These are phyloP conservation scores for Beris chalybata DNA, from an alignment of 2,888 invertebrate genomes.

Conservation along the genomic window DNA sequence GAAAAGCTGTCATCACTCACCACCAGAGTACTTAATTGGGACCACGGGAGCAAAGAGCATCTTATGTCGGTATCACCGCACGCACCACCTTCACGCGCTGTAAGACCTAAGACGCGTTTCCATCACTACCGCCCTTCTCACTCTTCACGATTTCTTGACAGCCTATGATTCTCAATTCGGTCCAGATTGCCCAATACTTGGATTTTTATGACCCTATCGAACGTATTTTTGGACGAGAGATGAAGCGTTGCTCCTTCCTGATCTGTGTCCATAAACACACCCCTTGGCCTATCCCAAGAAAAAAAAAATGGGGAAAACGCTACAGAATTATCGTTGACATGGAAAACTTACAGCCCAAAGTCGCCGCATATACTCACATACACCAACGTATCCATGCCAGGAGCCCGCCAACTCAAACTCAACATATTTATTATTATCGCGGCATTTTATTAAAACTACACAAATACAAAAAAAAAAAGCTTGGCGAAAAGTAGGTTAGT, in stretches of 20 bases:
- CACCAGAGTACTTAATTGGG: too few relatives aligned
- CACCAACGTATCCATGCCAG: not conserved
- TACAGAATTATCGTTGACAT: conserved; percentile 13
- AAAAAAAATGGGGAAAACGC: not conserved
- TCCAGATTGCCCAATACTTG: conserved; percentile 13
- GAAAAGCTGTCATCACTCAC: too few relatives aligned
- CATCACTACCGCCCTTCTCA: not conserved
- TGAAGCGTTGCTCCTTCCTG: conserved; percentile 5
- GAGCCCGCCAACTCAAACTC: conserved; percentile 2
- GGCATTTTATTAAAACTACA: conserved; percentile 8
- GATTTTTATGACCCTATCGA: conserved; percentile 9
- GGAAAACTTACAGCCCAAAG: not conserved
- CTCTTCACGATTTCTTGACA: not conserved
- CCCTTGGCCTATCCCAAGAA: conserved; percentile 16
- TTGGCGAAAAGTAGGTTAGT: conserved; percentile 77
- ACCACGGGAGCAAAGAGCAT: too few relatives aligned
- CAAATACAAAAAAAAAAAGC: conserved; percentile 42
- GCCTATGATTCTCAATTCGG: not conserved
- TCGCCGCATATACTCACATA: not conserved
- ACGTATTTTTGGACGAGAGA: not conserved
- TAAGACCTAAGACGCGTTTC: too few relatives aligned
- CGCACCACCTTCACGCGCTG: too few relatives aligned
- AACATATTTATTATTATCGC: not conserved
- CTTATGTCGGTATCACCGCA: too few relatives aligned
- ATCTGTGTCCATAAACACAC: conserved; percentile 24